Base-by-base conservation (phyloP, 1,140 invertebrate species). In the Hestina assimilis region DNA sequence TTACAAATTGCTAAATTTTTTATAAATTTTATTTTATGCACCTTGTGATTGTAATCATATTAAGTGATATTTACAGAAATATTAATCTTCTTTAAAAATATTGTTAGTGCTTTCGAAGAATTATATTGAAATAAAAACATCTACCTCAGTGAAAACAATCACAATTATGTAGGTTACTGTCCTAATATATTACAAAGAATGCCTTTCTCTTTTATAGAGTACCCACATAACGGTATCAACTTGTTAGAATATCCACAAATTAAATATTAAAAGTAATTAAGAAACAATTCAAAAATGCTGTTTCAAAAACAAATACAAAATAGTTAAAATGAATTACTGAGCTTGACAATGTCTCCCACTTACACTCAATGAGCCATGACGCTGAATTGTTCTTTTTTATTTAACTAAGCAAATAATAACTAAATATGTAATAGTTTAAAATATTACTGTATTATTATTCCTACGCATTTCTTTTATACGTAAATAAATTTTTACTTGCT, bases 301-400 rank as follows among this genome's bases (percentile, higher is more conserved):
- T 9, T 14, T 17, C 7, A 7, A 55, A 21, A 55, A 54, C 38
- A 45, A 55, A 42, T 17, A 52, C 47, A 51, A 59, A 50, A 46
- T 54, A 48, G 26, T 35, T 40, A 15, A 57, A 23, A 38, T 11
- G 55, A 53, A 51, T 31, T 53, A 50, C 40, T 46, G 8, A 57
- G 17, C 23, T 43, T 42, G 52, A 53, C 48, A 71, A 63, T 65
- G 69, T 60, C 65, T 60, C 46, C 61, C 53, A 71, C 68, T 67
- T 71, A 71, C 66, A 69, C 57, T 68, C 65, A 68, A 67, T 68
- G 58, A 62, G 57, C 62, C 68, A 71, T 71, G 58, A 65, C 62
- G 57, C 29, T 55, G 38, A 28, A 43, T 26, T 38, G 48, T 60
- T 48, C 14, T 66, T 48, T 59, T 20, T 45, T 35, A 58, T 26